Evolutionary conservation across 2,113 vertebrate species (phyloP).

Genomic region (Eclectus roratus): DNA sequence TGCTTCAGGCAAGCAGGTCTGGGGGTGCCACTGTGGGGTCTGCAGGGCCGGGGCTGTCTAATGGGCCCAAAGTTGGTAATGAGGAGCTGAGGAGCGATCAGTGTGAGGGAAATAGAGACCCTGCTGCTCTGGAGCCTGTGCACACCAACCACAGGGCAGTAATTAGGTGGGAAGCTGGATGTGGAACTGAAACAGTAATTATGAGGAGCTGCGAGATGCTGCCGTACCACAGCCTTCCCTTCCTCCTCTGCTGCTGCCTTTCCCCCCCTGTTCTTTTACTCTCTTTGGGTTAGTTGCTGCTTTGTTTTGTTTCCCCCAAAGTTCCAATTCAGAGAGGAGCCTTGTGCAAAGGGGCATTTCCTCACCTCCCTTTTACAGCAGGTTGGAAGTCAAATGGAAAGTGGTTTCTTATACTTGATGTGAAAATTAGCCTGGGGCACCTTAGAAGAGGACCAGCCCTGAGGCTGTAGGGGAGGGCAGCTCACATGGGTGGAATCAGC

Average conservation of each 20-base stretch:
- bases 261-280: neutral
- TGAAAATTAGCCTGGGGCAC: neutral
- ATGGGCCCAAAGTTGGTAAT: neutral
- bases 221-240: neutral
- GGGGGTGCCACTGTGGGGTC: neutral
- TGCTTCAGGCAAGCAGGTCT: neutral
- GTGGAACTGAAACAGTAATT: conserved; percentile 34
- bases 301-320: neutral
- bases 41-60: neutral
- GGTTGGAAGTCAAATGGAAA: neutral
- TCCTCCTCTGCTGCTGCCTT: rapidly evolving
- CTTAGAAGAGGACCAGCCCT: rapidly evolving
- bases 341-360: neutral
- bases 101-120: neutral
- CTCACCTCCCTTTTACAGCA: neutral
- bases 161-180: conserved; percentile 35
- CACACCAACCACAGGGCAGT: neutral
- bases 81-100: neutral
- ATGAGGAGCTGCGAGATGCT: neutral
- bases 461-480: rapidly evolving
- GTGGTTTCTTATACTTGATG: neutral
- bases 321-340: neutral
- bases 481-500: rapidly evolving
- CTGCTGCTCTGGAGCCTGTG: neutral
- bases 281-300: neutral